These are phyloP conservation scores for Catocala fraxini DNA, from an alignment of 2,888 invertebrate genomes.

Conservation along the genomic window DNA sequence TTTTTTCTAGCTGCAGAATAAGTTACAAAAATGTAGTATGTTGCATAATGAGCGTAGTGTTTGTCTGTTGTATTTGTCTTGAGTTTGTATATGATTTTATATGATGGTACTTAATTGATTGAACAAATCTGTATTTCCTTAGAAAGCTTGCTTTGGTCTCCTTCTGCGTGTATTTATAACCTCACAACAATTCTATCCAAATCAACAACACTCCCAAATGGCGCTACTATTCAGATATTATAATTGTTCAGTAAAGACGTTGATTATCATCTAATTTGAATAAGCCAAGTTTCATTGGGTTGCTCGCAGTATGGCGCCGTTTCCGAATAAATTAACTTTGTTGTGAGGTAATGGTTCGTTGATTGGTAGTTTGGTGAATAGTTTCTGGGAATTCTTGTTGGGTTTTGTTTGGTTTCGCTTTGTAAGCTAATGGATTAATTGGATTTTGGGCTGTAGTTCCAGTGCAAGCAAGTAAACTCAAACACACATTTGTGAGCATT, in stretches of 20 bases:
- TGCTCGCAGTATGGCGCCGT: conserved; percentile 30
- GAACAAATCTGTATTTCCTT: no score
- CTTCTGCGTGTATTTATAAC: no score
- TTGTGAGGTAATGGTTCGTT: conserved; percentile 10
- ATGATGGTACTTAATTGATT: no score
- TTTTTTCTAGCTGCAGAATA: no score
- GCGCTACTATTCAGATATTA: conserved; percentile 12
- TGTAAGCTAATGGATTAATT: conserved; percentile 13
- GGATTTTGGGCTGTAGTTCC: conserved; percentile 2
- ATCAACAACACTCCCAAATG: conserved; percentile 12
- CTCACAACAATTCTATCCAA: conserved; percentile 4
- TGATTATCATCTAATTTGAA: conserved; percentile 50
- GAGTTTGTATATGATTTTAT: no score
- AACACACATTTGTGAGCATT: no score
- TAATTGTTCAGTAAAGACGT: conserved; percentile 33
- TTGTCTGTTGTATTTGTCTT: no score
- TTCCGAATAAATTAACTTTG: conserved; percentile 35
- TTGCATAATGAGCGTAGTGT: no score
- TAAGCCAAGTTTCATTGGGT: conserved; percentile 27
- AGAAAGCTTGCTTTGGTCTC: no score
- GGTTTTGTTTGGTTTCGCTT: conserved; percentile 2
- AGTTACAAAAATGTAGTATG: no score
- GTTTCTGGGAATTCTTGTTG: conserved; percentile 11
- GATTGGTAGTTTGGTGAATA: conserved; percentile 29
- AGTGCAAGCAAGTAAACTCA: neutral